Evolutionary conservation across 2,888 invertebrate species (phyloP).

Genomic region (Agonopterix alstromeriana): DNA sequence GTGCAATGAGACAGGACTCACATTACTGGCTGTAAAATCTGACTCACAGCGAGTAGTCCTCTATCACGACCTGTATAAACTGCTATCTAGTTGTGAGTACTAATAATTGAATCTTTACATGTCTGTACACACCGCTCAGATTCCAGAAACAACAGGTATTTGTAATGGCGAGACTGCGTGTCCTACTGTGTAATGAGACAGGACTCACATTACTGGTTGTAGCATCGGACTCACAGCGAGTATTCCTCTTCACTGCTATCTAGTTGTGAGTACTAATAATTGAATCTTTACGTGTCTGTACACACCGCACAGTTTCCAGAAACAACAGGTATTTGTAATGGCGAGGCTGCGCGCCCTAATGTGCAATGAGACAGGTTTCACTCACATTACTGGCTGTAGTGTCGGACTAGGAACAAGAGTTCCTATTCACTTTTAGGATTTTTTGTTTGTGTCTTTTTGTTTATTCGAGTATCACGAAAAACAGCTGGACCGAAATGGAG

Average conservation of each 20-base stretch:
- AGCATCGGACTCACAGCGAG: constrained; percentile 30
- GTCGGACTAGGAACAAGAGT: constrained; percentile 32
- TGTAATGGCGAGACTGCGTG: not conserved
- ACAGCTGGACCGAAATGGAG: too few species aligned
- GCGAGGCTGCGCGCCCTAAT: constrained; percentile 51
- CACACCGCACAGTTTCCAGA: too few species aligned
- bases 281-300: too few species aligned
- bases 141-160: not conserved
- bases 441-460: too few species aligned
- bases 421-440: too few species aligned
- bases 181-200: constrained; percentile 25
- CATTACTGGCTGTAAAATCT: constrained; percentile 33
- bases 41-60: constrained; percentile 41
- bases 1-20: constrained; percentile 38
- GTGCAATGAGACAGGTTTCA: constrained; percentile 39
- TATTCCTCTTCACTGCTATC: constrained; percentile 45
- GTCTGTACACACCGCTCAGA: not conserved
- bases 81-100: constrained; percentile 39
- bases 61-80: constrained; percentile 43
- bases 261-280: constrained; percentile 27
- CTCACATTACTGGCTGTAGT: constrained; percentile 37
- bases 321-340: not conserved
- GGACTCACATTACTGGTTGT: constrained; percentile 42
- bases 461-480: too few species aligned
- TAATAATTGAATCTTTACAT: not conserved